Conservation (phyloP, 1,140 invertebrate species). For the Oncopodura yosiiana region DNA sequence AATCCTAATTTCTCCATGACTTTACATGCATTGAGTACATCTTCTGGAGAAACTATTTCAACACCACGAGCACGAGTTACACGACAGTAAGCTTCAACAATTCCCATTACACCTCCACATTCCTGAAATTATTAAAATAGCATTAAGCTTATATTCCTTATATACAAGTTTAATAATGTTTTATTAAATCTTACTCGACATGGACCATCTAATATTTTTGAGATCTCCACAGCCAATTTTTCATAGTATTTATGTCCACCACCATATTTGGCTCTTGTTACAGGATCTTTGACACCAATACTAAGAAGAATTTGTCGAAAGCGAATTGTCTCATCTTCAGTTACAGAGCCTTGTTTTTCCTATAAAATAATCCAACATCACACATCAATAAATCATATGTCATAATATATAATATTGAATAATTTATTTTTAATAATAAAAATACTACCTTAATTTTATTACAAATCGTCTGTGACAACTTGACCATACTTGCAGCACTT, state of each 20-base stretch:
- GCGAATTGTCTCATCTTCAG: slow-evolving; percentile 90
- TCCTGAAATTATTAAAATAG: slow-evolving; percentile 50
- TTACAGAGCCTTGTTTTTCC: slow-evolving; percentile 90
- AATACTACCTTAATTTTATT: slow-evolving; percentile 70
- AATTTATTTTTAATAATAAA: slow-evolving; percentile 1
- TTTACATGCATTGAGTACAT: slow-evolving; percentile 82
- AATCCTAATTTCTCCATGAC: slow-evolving; percentile 51
- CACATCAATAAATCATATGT: not conserved
- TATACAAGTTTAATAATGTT: not conserved
- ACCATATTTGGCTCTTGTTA: slow-evolving; percentile 80
- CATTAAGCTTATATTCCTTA: not conserved
- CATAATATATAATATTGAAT: not conserved
- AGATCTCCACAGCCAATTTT: slow-evolving; percentile 77
- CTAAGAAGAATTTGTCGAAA: slow-evolving; percentile 95
- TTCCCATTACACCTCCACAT: slow-evolving; percentile 87
- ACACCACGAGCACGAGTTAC: slow-evolving; percentile 82
- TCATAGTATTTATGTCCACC: slow-evolving; percentile 77
- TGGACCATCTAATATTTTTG: slow-evolving; percentile 66
- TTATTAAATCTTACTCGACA: slow-evolving; percentile 53
- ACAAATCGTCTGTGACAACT: slow-evolving; percentile 81
- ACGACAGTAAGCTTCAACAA: slow-evolving; percentile 92
- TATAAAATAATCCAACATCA: slow-evolving; percentile 41
- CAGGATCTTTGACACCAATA: slow-evolving; percentile 93
- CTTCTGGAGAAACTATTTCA: slow-evolving; percentile 85
- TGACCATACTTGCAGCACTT: slow-evolving; percentile 96